Conservation (phyloP, 2,888 invertebrate species). For the Chloroclystis v-ata region DNA sequence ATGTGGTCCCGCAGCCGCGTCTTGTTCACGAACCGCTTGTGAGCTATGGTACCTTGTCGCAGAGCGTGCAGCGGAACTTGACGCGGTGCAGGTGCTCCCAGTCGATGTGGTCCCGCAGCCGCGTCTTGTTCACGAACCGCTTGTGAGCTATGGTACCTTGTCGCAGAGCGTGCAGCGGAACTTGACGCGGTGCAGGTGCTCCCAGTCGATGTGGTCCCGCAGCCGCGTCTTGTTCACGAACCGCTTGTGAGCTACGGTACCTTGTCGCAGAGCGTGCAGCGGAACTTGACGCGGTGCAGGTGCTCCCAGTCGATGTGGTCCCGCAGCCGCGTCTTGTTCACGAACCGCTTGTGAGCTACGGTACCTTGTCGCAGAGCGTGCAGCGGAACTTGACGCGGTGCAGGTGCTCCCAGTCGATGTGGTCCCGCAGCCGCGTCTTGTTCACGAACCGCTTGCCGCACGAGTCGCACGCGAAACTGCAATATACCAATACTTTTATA, state of each 20-base stretch:
- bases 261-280: too few relatives aligned
- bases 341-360: too few relatives aligned
- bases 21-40: too few relatives aligned
- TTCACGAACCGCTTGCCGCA: slow-evolving; percentile 66
- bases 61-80: slow-evolving; percentile 56
- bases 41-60: background rate
- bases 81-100: slow-evolving; percentile 68
- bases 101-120: slow-evolving; percentile 63
- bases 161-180: too few relatives aligned
- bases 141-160: too few relatives aligned
- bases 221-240: too few relatives aligned
- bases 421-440: slow-evolving; percentile 60
- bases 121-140: slow-evolving; percentile 60
- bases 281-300: too few relatives aligned
- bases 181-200: too few relatives aligned
- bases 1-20: too few relatives aligned
- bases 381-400: slow-evolving; percentile 64
- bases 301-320: too few relatives aligned
- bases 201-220: too few relatives aligned
- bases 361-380: slow-evolving; percentile 61
- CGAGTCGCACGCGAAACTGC: slow-evolving; percentile 53
- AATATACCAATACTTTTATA: background rate
- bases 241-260: slow-evolving; percentile 35
- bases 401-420: slow-evolving; percentile 69
- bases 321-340: too few relatives aligned